A percentile compares a stretch with the other conserved stretches of the same genome.
Evolutionary conservation across 2,888 invertebrate species (phyloP).

Genomic region (Mechanitis messenoides): DNA sequence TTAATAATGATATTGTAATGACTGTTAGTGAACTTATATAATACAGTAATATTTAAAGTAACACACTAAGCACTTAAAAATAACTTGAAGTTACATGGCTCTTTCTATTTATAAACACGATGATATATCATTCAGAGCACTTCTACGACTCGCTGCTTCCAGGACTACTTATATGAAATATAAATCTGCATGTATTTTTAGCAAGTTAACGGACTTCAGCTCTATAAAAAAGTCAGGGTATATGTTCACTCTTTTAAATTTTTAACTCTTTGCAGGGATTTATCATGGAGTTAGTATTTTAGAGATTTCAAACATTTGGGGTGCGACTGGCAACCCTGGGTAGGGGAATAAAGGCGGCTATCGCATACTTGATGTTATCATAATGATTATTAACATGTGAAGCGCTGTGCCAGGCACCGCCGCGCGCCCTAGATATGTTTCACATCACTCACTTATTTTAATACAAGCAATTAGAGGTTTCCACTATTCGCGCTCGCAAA

Average conservation of each 20-base stretch:
- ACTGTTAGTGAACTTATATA: slow-evolving; percentile 18
- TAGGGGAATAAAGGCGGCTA: slow-evolving; percentile 56
- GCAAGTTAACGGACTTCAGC: too few relatives aligned
- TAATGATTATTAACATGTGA: slow-evolving; percentile 77
- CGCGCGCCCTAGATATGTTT: slow-evolving; percentile 71
- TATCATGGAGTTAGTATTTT: neutral
- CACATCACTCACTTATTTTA: slow-evolving; percentile 76
- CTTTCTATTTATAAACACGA: too few relatives aligned
- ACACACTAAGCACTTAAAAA: slow-evolving; percentile 15
- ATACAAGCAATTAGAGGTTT: slow-evolving; percentile 73
- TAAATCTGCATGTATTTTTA: too few relatives aligned
- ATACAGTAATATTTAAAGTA: slow-evolving; percentile 7
- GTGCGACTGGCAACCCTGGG: slow-evolving; percentile 35
- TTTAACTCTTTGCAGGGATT: neutral
- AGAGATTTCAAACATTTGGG: slow-evolving; percentile 9
- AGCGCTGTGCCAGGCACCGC: slow-evolving; percentile 65
- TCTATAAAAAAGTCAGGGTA: too few relatives aligned
- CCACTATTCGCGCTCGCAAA: slow-evolving; percentile 57
- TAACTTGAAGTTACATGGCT: neutral
- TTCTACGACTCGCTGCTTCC: too few relatives aligned
- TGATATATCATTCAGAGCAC: too few relatives aligned
- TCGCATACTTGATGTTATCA: slow-evolving; percentile 75
- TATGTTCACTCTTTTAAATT: too few relatives aligned
- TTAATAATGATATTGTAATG: slow-evolving; percentile 22
- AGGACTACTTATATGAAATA: too few relatives aligned